phyloP scores from a whole-genome alignment of 2,888 invertebrate genomes.

The Ferdinandea cuprea region DNA sequence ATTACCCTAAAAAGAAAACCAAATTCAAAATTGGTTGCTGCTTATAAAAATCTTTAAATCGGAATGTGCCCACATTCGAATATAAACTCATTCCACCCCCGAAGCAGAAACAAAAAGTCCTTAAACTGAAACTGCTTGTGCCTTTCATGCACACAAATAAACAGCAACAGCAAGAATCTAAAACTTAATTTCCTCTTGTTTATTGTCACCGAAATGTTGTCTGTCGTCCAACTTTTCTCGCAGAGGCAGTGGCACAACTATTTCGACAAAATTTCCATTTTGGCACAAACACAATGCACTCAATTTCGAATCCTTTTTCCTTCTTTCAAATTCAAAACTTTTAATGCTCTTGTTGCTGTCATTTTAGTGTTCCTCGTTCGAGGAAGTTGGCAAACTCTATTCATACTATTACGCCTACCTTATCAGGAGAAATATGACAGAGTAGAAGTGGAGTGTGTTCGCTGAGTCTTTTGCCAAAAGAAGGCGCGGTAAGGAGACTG shows the following conservation, averaged over 20 bases:
- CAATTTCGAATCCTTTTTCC: slow-evolving; percentile 35
- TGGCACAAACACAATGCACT: slow-evolving; percentile 46
- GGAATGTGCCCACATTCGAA: neutral
- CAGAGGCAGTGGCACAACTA: too few relatives aligned
- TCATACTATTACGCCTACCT: slow-evolving; percentile 17
- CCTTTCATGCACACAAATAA: neutral
- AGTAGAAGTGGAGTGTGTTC: neutral
- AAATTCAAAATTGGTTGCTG: neutral
- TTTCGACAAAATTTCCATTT: slow-evolving; percentile 21
- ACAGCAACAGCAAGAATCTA: neutral
- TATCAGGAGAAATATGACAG: slow-evolving; percentile 28
- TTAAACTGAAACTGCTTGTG: neutral
- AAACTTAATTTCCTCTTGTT: slow-evolving; percentile 13
- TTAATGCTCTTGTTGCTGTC: slow-evolving; percentile 45
- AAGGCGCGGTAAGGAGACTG: slow-evolving; percentile 2
- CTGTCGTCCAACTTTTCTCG: slow-evolving; percentile 8
- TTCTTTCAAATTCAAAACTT: slow-evolving; percentile 24
- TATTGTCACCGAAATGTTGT: slow-evolving; percentile 13
- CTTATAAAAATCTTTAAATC: neutral
- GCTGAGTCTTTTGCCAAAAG: slow-evolving; percentile 30
- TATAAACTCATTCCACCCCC: neutral
- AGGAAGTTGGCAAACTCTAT: slow-evolving; percentile 23
- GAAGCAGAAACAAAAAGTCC: neutral
- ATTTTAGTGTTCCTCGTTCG: slow-evolving; percentile 1
- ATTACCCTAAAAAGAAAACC: too few relatives aligned